Evolutionary conservation across 2,797 vertebrate genomes (phyloP), one percentile per base, ranked within the genome.

Genomic region (Pipistrellus kuhlii): DNA sequence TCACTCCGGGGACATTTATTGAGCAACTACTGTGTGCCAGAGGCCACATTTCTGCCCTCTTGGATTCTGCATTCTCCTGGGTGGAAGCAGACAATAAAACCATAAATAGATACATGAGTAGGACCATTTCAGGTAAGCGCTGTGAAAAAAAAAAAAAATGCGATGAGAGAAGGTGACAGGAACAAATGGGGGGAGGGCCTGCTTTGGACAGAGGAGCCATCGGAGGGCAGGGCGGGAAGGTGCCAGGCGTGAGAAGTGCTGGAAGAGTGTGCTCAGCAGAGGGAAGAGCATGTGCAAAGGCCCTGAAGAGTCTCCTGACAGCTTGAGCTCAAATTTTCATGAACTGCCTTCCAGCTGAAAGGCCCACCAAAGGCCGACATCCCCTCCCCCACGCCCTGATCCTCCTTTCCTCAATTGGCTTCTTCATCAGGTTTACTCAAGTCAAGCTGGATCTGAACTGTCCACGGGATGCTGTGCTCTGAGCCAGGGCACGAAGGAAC

Each of bases 101-200:
- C 78, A 82, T 41, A 88, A 82, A 73, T 11, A 83, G 32, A 89
- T 21, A 57, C 3, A 5, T 3, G 13, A 88, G 48, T 72, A 88
- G 86, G 17, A 76, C 21, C 18, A 48, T 17, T 68, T 62, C 72
- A 44, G 55, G 44, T 35, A 85, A 82, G 38, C 7, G 13, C 62
- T 41, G 32, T 77, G 78, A 71, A 62, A 73, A 75, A 68, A 48
- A 81, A 93, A 92, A 62, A 76, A 93, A 92, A 62, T 27, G 64
- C 23, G 88, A 21, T 10, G 18, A 27, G 18, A 88, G 21, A 86
- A 35, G 5, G 3, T 23, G 75, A 75, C 12, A 57, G 69, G 91
- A 77, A 83, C 32, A 27, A 23, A 64, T 12, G 3, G n/a, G 21
- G 38, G 44, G 38, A 64, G 27, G 46, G 11, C 25, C 46, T 76